These are phyloP conservation scores for Cylindroiulus punctatus DNA, from an alignment of 2,888 invertebrate species.

Conservation along the genomic window DNA sequence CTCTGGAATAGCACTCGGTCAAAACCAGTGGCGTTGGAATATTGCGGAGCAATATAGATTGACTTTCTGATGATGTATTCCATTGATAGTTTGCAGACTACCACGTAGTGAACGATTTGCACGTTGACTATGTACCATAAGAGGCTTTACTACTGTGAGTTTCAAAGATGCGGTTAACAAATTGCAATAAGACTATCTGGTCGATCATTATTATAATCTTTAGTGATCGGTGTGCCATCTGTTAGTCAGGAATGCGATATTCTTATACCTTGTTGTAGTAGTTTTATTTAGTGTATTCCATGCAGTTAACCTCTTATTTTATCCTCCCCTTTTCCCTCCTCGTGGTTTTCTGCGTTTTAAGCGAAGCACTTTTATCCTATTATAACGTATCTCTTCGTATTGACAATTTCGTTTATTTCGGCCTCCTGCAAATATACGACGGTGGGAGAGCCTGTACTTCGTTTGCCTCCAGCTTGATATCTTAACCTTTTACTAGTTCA, in stretches of 20 bases:
- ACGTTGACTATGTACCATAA: neutral
- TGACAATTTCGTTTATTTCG: constrained; percentile 9
- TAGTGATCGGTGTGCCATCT: constrained; percentile 6
- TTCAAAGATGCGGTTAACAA: neutral
- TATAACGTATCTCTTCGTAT: neutral
- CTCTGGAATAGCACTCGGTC: neutral
- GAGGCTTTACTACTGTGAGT: neutral
- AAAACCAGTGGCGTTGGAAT: no score
- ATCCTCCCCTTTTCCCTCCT: neutral
- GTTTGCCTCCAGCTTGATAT: constrained; percentile 7
- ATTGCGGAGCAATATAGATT: neutral
- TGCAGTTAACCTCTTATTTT: neutral
- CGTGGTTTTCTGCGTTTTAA: neutral
- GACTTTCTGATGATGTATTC: neutral
- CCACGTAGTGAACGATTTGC: no score
- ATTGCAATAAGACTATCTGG: neutral
- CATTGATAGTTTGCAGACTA: neutral
- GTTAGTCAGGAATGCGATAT: constrained; percentile 30
- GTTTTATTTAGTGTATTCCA: neutral
- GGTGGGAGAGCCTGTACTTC: neutral
- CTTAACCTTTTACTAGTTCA: neutral
- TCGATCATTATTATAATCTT: neutral
- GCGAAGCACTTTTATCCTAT: constrained; percentile 2
- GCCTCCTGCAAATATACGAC: neutral
- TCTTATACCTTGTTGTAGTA: constrained; percentile 22